Evolutionary conservation across 2,888 invertebrate species (phyloP).

Genomic region (Drosophila flavopinicola): DNA sequence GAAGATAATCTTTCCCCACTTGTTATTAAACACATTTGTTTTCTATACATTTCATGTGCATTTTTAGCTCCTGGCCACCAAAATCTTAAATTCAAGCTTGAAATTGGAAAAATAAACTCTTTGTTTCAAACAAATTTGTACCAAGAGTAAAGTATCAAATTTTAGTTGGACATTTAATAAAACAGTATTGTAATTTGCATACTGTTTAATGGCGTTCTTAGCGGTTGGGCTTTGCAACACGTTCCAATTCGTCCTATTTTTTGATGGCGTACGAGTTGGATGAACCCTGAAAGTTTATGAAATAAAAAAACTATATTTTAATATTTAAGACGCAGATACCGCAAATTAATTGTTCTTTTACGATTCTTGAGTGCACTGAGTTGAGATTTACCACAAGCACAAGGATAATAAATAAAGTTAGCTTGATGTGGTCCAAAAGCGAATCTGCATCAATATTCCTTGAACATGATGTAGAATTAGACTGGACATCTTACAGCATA

Average conservation of each 20-base stretch:
- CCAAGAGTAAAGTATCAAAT: constrained; percentile 52
- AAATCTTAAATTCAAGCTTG: constrained; percentile 45
- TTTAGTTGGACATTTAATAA: constrained; percentile 60
- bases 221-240: constrained; percentile 99
- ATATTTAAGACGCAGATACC: too few species aligned
- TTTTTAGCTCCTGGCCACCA: constrained; percentile 34
- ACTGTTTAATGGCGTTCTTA: constrained; percentile 88
- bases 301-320: too few species aligned
- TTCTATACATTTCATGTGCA: constrained; percentile 39
- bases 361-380: constrained; percentile 80
- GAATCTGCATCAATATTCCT: constrained; percentile 71
- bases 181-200: constrained; percentile 57
- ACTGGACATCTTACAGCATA: constrained; percentile 45
- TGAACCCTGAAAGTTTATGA: constrained; percentile 90
- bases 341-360: constrained; percentile 70
- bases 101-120: constrained; percentile 55
- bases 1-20: too few species aligned
- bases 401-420: constrained; percentile 82
- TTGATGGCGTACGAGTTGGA: constrained; percentile 99
- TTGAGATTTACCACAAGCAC: constrained; percentile 57
- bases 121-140: constrained; percentile 53
- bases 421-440: constrained; percentile 80
- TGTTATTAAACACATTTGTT: constrained; percentile 58
- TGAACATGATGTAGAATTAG: constrained; percentile 71
- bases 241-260: constrained; percentile 99